A percentile compares a stretch with the other conserved stretches of the same genome.
These are phyloP conservation scores for Melanaphis sacchari DNA, from an alignment of 1,140 invertebrate species.

Conservation along the genomic window DNA sequence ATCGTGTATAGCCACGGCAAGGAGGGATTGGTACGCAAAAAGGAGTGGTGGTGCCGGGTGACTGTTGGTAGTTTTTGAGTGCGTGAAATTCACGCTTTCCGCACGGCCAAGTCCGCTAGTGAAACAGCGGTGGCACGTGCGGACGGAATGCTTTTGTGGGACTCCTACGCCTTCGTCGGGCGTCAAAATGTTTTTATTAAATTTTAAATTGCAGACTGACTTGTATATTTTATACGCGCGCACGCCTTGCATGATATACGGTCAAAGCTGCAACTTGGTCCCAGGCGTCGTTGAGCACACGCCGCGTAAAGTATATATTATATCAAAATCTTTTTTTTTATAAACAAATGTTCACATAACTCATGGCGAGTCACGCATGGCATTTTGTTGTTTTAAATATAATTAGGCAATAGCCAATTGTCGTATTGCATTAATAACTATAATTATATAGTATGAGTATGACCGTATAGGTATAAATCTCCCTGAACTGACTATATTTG, in stretches of 20 bases:
- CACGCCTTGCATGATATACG: not conserved
- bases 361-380: not conserved
- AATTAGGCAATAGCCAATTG: not conserved
- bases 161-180: not conserved
- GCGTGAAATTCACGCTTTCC: slow-evolving; percentile 50
- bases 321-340: not conserved
- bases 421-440: not conserved
- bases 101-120: slow-evolving; percentile 25
- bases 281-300: not conserved
- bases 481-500: not conserved
- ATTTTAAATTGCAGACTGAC: slow-evolving; percentile 50
- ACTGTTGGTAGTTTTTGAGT: slow-evolving; percentile 24
- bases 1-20: not conserved
- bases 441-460: too few species aligned
- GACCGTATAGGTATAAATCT: not conserved
- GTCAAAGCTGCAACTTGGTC: not conserved
- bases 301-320: not conserved
- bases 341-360: not conserved
- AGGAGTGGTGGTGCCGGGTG: not conserved
- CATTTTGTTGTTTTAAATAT: not conserved
- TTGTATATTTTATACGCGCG: slow-evolving; percentile 27
- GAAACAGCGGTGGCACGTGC: slow-evolving; percentile 41
- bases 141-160: slow-evolving; percentile 52
- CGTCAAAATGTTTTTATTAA: slow-evolving; percentile 57
- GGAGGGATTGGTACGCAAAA: not conserved